Base-by-base conservation (phyloP, 1,140 invertebrate species). In the Bombus difficillimus region DNA sequence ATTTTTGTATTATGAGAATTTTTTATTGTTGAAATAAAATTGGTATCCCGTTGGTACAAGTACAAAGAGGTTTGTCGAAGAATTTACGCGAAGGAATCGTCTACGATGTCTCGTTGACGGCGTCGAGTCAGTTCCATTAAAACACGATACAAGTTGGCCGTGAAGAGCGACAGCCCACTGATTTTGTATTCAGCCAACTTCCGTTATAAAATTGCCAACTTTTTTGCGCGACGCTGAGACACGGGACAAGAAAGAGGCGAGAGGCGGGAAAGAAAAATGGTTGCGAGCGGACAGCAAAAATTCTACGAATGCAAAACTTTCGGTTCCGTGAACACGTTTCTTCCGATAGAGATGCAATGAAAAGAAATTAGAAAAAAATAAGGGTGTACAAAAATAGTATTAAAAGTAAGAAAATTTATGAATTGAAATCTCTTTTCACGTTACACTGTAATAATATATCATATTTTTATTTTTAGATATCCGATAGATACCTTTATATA, bases 141-240 rank as follows among this genome's bases (percentile, higher is more conserved):
- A 89, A 89, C 91, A 86, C 87, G 86, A 84, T 89, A 90, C 90
- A 92, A 92, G 89, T 92, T 90, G 86, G n/a, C 71, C 88, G 82
- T 76, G 71, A 76, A 86, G 77, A 86, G 83, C 85, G 89, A 93
- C 89, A 84, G 74, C 83, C 86, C 72, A 92, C 90, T 90, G 92
- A 93, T 93, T 94, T 93, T 88, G 90, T 93, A 93, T 93, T 93
- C 91, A 92, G 87, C 86, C 86, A 93, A 93, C 88, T 94, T 93
- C 86, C 92, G 91, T 91, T 93, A 92, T 92, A 93, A 93, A 92
- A 92, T 92, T 90, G 89, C 77, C 43, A 93, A 93, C 91, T 93
- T 93, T 92, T 93, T 93, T 89, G 83, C 84, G 32, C 73, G 83
- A 73, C 82, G 69, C 84, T 53, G 74, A 69, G 90, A 84, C 86